A percentile compares a stretch with the other conserved stretches of the same genome.
Evolutionary conservation across 2,888 invertebrate genomes (phyloP).

Genomic region (Lapara coniferarum): DNA sequence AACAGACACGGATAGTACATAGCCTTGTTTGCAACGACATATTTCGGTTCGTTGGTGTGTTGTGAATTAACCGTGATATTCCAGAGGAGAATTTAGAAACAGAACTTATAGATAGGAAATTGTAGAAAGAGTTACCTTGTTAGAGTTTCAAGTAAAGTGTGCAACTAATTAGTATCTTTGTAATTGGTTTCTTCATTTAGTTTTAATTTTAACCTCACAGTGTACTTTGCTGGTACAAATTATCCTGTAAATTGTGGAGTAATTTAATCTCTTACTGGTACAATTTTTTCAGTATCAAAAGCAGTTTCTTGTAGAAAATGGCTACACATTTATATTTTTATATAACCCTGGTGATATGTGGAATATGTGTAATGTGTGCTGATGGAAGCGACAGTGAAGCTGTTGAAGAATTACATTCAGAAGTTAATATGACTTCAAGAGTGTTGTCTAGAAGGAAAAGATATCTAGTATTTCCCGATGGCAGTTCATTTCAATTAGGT

Average conservation of each 20-base stretch:
- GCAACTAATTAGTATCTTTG: too few species aligned
- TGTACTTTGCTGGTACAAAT: too few species aligned
- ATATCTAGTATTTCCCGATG: constrained; percentile 83
- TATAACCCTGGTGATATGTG: background rate
- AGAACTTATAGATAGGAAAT: too few species aligned
- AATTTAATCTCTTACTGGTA: background rate
- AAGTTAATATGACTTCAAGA: constrained; percentile 34
- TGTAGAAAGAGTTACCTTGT: too few species aligned
- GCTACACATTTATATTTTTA: constrained; percentile 6
- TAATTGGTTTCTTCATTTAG: too few species aligned
- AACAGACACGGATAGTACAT: constrained; percentile 27
- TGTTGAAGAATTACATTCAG: constrained; percentile 16
- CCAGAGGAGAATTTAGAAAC: background rate
- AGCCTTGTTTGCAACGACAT: constrained; percentile 34
- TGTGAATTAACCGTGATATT: background rate
- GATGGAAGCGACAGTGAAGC: constrained; percentile 29
- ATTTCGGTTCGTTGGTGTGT: constrained; percentile 14
- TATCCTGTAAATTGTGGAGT: too few species aligned
- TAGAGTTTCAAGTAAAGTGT: too few species aligned
- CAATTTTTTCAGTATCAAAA: background rate
- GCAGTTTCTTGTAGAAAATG: background rate
- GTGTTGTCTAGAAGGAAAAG: constrained; percentile 79
- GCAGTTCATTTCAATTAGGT: constrained; percentile 85
- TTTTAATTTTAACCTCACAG: too few species aligned
- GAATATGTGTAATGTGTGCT: background rate